phyloP scores from a whole-genome alignment of 2,113 vertebrate genomes.

The Melospiza melodia region DNA sequence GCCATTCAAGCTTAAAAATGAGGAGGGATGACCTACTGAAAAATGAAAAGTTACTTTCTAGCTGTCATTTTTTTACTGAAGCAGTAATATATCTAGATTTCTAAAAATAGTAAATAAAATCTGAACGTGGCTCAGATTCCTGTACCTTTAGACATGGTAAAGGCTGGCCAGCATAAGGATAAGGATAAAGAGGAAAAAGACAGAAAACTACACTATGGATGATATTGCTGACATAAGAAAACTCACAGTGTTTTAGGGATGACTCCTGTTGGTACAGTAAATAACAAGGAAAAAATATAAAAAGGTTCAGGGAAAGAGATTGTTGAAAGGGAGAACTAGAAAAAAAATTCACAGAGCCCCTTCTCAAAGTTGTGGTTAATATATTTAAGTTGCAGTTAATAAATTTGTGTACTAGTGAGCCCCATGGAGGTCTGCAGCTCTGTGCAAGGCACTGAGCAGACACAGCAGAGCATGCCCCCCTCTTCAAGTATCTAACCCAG shows the following conservation, averaged over 20 bases:
- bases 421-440: neutral
- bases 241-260: neutral
- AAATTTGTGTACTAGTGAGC: neutral
- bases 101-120: neutral
- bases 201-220: neutral
- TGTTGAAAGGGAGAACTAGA: neutral
- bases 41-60: neutral
- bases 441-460: neutral
- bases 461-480: accelerated
- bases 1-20: neutral
- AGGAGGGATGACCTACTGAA: neutral
- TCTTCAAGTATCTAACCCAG: neutral
- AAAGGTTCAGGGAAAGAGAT: neutral
- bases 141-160: neutral
- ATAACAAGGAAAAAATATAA: neutral
- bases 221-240: accelerated
- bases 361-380: neutral
- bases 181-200: neutral
- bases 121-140: neutral
- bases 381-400: neutral
- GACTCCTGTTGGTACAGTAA: no score
- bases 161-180: neutral
- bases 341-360: neutral
- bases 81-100: neutral
- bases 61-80: neutral